Evolutionary conservation across 2,888 invertebrate genomes (phyloP), one percentile per base, ranked within the genome.

Genomic region (Netelia inedita): DNA sequence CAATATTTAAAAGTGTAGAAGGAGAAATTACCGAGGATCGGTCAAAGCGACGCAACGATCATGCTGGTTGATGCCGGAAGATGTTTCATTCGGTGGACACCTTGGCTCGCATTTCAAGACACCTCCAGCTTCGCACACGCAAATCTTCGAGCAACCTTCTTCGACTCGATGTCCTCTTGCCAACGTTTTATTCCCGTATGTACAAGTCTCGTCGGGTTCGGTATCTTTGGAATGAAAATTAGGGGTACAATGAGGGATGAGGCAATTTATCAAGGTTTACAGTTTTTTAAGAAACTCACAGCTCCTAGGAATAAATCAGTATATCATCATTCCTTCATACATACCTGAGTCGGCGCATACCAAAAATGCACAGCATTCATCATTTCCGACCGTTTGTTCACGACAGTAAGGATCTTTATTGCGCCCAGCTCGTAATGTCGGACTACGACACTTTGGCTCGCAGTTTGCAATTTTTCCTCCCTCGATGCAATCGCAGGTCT

Each of bases 31-130:
- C 93, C 90, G 88, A 0, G 97, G 97, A 93, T 98, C 98, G 87
- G 96, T 96, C 0, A 98, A 96, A 89, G 96, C 96, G 61, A 98
- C 96, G 92, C 98, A 98, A 90, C 97, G 96, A 81, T 97, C 97
- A 41, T 95, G 95, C 23, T 94, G 94, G 28, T 94, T 93, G 19
- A 89, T 87, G 1, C 87, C 88, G 2, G 92, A 89, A 8, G 88
- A 89, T 0, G 92, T 92, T 61, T 93, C 93, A 78, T 93, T 93
- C 10, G 92, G 92, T 16, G 90, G 92, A 90, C 94, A 96, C 95
- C 96, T 95, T 6, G 97, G 96, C 82, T 95, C 95, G 89, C 97
- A 97, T n/a, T 96, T 95, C 85, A 97, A 95, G 83, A 96, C 94
- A 41, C 97, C 97, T 73, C 95, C 96, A 9, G 95, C 95, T 86